Conservation (phyloP, 2,113 vertebrate species). For the Dasyornis broadbenti region DNA sequence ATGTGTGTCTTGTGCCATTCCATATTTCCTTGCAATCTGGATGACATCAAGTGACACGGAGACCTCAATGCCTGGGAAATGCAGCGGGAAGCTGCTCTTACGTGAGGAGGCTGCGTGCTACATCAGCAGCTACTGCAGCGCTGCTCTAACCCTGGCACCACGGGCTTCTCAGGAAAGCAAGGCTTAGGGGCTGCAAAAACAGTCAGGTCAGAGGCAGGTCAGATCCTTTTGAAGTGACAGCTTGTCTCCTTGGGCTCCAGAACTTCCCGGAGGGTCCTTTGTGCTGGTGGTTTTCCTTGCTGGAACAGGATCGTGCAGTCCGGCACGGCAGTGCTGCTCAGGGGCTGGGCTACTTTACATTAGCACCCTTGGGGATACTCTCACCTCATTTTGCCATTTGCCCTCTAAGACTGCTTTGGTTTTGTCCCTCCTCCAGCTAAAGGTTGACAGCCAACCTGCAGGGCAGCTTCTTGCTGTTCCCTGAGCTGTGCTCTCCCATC, state of each 20-base stretch:
- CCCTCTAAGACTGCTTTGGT: background rate
- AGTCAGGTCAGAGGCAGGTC: constrained; percentile 10
- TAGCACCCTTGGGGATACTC: background rate
- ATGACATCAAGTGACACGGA: background rate
- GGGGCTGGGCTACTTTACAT: fast-evolving
- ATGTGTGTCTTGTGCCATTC: background rate
- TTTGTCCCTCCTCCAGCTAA: background rate
- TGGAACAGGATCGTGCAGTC: background rate
- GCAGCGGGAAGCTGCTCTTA: background rate
- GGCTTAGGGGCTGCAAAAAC: background rate
- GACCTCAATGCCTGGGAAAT: constrained; percentile 4
- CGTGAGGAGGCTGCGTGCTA: background rate
- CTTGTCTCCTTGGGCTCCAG: background rate
- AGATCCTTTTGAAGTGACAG: background rate
- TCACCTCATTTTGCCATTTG: background rate
- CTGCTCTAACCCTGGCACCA: background rate
- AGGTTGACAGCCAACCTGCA: fast-evolving
- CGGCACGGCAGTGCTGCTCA: fast-evolving
- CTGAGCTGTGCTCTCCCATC: fast-evolving
- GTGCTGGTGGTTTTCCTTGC: background rate
- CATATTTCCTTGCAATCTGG: background rate
- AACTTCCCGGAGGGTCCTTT: background rate
- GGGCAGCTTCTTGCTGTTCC: background rate
- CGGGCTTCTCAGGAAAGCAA: background rate
- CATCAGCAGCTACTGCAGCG: fast-evolving